These are phyloP conservation scores for Poeciliopsis presidionis DNA, from an alignment of 2,797 vertebrate genomes.

Conservation along the genomic window DNA sequence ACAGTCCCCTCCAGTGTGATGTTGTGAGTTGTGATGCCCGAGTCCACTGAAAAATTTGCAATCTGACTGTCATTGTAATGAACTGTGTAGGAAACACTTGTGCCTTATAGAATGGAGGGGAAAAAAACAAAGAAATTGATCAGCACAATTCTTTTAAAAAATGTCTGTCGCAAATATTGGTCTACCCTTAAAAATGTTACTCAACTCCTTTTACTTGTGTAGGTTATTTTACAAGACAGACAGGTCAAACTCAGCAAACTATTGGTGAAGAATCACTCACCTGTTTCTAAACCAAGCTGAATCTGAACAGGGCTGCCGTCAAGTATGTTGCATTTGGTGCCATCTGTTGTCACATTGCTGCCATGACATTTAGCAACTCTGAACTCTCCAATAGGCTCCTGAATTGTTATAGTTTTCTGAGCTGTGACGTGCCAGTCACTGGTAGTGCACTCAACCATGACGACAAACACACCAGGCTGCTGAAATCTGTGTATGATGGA, in stretches of 20 bases:
- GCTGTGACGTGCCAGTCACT: constrained; percentile 92
- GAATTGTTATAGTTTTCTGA: constrained; percentile 84
- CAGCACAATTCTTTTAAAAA: not conserved
- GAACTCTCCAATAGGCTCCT: constrained; percentile 79
- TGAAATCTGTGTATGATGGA: constrained; percentile 84
- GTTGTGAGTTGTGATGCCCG: constrained; percentile 78
- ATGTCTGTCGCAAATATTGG: not conserved
- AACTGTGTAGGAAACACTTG: constrained; percentile 83
- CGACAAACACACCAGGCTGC: constrained; percentile 82
- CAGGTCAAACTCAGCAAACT: not conserved
- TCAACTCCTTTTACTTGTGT: not conserved
- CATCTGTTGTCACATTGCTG: constrained; percentile 72
- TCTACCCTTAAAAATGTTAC: not conserved
- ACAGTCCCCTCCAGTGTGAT: constrained; percentile 79
- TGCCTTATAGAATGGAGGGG: constrained; percentile 71
- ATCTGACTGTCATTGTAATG: constrained; percentile 72
- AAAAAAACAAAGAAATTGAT: not conserved
- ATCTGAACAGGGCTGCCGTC: constrained; percentile 80
- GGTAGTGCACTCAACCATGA: constrained; percentile 90
- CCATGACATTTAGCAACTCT: constrained; percentile 80
- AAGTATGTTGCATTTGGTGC: constrained; percentile 76
- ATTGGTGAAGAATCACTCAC: constrained; percentile 65
- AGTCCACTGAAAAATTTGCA: constrained; percentile 63
- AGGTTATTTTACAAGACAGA: not conserved
- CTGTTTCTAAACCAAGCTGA: constrained; percentile 83